phyloP scores from a whole-genome alignment of 1,140 invertebrate species.

The Leptoteleia sp. region DNA sequence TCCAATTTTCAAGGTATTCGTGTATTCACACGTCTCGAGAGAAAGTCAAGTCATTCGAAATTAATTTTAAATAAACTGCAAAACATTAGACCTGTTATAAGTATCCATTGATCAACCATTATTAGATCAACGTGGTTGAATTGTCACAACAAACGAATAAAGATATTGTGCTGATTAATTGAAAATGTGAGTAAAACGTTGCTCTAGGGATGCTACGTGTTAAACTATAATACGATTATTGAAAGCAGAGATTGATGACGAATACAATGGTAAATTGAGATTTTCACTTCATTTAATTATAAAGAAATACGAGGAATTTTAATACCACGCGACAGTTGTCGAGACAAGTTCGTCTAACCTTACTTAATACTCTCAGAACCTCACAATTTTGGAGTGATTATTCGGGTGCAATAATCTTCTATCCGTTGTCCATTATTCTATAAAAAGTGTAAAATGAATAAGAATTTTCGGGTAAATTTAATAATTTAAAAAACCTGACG shows the following conservation, averaged over 20 bases:
- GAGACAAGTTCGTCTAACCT: constrained; percentile 17
- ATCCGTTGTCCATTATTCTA: no score
- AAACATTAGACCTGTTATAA: background rate
- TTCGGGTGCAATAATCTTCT: no score
- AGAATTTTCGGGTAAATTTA: no score
- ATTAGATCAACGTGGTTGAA: background rate
- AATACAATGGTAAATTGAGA: constrained; percentile 43
- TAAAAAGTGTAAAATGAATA: no score
- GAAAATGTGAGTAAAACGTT: constrained; percentile 49
- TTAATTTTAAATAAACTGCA: constrained; percentile 6
- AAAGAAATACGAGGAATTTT: background rate
- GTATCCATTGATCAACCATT: background rate
- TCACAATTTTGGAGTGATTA: no score
- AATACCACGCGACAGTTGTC: constrained; percentile 4
- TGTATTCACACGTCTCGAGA: constrained; percentile 14
- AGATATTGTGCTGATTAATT: constrained; percentile 1
- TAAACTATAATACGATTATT: constrained; percentile 20
- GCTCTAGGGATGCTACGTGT: constrained; percentile 31
- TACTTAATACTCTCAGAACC: constrained; percentile 11
- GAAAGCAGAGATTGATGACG: constrained; percentile 24
- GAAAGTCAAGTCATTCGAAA: constrained; percentile 49
- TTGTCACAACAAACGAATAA: constrained; percentile 26
- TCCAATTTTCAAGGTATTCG: constrained; percentile 30
- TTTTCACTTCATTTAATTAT: constrained; percentile 34
- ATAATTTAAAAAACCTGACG: no score